A percentile compares a stretch with the other conserved stretches of the same genome.
Evolutionary conservation across 1,140 invertebrate species (phyloP).

Genomic region (Zaprionus camerounensis): DNA sequence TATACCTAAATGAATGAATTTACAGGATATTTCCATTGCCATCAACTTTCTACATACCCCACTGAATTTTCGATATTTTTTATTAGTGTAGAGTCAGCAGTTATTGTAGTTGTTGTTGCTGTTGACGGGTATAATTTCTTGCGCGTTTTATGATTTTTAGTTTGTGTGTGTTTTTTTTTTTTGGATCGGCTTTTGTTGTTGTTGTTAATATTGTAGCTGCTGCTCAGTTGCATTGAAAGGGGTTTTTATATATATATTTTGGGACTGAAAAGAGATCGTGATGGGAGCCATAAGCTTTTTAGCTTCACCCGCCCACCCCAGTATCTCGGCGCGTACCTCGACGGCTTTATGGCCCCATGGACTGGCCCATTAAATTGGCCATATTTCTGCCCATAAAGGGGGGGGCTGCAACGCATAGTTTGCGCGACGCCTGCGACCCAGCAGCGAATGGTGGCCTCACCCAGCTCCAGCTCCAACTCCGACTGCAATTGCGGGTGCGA

Average conservation of each 20-base stretch:
- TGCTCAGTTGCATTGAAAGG: constrained; percentile 33
- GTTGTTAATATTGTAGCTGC: neutral
- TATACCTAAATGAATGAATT: neutral
- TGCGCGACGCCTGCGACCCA: constrained; percentile 15
- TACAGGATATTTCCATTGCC: neutral
- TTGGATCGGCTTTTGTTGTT: neutral
- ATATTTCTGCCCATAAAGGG: constrained; percentile 56
- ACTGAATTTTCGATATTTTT: constrained; percentile 4
- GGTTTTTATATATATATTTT: constrained; percentile 21
- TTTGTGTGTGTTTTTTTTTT: constrained; percentile 6
- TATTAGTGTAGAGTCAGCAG: constrained; percentile 11
- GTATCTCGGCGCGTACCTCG: neutral
- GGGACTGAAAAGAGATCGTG: constrained; percentile 17
- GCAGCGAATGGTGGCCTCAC: neutral
- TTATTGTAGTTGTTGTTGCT: constrained; percentile 22
- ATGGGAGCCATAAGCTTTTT: constrained; percentile 27
- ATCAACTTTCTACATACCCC: neutral
- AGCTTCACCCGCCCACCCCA: neutral
- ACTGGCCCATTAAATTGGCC: constrained; percentile 57
- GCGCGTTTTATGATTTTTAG: constrained; percentile 31
- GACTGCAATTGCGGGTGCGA: neutral
- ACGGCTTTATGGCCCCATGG: constrained; percentile 49
- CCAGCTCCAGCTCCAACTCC: neutral
- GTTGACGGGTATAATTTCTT: constrained; percentile 16
- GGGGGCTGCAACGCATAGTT: constrained; percentile 38